Conservation (phyloP, 2,113 vertebrate species). For the Enhydra lutris region DNA sequence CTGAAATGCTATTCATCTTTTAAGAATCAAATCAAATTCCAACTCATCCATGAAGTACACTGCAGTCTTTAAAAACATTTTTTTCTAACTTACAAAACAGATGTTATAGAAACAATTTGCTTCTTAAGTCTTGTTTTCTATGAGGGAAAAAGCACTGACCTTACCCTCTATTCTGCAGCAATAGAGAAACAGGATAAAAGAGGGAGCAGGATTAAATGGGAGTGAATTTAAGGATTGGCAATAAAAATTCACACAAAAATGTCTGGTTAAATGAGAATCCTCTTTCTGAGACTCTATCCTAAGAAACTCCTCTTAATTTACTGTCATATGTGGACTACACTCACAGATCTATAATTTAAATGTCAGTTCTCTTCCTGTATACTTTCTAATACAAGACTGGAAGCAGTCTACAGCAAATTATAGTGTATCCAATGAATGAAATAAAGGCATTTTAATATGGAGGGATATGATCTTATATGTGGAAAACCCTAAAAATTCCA, state of each 20-base stretch:
- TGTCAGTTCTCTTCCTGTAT: neutral
- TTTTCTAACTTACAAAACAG: neutral
- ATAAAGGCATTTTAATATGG: neutral
- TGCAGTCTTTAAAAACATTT: neutral
- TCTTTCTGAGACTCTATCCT: neutral
- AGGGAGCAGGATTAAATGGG: neutral
- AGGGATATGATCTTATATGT: neutral
- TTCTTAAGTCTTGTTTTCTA: neutral
- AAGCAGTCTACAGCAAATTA: neutral
- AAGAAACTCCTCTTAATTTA: neutral
- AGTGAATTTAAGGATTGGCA: neutral
- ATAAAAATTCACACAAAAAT: neutral
- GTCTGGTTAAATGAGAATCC: neutral
- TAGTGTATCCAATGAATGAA: neutral
- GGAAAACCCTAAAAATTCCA: neutral
- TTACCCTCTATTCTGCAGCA: neutral
- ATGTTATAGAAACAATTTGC: neutral
- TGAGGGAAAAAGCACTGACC: neutral
- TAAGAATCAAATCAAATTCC: constrained; percentile 18
- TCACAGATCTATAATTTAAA: neutral
- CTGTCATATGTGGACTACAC: neutral
- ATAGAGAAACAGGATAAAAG: neutral
- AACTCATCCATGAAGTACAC: neutral
- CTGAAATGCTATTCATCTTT: neutral
- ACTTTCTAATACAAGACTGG: neutral